Evolutionary conservation across 2,113 vertebrate species (phyloP).

Genomic region (Anhinga anhinga): DNA sequence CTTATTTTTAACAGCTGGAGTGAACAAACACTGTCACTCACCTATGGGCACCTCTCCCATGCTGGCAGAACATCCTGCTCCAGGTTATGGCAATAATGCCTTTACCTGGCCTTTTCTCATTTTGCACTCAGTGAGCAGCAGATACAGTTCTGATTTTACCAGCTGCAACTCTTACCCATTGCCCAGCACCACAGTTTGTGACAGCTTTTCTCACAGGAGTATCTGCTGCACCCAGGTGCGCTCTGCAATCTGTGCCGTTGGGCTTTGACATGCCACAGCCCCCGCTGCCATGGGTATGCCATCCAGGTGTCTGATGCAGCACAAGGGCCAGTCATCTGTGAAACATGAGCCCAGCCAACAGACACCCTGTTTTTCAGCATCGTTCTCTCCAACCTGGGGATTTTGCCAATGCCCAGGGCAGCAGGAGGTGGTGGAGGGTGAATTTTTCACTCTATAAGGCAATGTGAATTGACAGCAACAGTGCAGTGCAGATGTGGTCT

Average conservation of each 20-base stretch:
- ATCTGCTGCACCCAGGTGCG: background rate
- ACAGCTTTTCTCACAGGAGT: background rate
- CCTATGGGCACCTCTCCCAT: background rate
- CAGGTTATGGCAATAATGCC: background rate
- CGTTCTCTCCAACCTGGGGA: background rate
- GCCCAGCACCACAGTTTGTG: background rate
- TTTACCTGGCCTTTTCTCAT: background rate
- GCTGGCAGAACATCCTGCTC: background rate
- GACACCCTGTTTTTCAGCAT: background rate
- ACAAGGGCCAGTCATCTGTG: fast-evolving
- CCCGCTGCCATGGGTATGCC: background rate
- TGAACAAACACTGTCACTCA: background rate
- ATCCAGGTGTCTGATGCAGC: background rate
- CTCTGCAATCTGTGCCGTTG: background rate
- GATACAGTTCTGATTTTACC: background rate
- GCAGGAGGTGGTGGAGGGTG: background rate
- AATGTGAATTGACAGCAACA: background rate
- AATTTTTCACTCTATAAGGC: background rate
- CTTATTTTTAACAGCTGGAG: background rate
- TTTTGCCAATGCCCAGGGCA: background rate
- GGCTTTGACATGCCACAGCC: background rate
- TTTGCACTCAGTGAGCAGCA: background rate
- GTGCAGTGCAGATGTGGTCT: background rate
- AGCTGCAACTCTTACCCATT: background rate
- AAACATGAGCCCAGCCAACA: background rate